Evolutionary conservation across 2,113 vertebrate species (phyloP).

Genomic region (Oryzias woworae): DNA sequence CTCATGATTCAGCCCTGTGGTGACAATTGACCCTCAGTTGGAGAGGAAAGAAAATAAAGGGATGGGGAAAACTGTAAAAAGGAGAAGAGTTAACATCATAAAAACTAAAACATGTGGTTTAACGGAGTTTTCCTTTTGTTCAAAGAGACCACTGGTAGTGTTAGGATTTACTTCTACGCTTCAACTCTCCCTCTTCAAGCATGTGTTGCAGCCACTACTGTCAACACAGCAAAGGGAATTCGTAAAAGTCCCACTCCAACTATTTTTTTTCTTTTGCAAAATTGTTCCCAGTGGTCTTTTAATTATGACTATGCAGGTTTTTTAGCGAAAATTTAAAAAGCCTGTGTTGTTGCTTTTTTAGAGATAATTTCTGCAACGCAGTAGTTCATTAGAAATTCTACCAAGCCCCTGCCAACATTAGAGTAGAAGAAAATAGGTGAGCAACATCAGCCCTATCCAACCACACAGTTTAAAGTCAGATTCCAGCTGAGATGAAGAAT

Average conservation of each 20-base stretch:
- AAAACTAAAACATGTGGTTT: conserved; percentile 3
- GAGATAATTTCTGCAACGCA: no score
- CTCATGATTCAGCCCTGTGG: neutral
- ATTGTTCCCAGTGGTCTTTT: no score
- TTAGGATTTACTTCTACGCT: neutral
- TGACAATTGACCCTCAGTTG: neutral
- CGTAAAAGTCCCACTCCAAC: neutral
- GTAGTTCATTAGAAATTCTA: no score
- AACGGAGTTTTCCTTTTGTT: conserved; percentile 12
- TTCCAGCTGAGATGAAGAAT: no score
- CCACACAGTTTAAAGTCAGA: no score
- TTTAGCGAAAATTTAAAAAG: no score
- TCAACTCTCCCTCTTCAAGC: conserved; percentile 7
- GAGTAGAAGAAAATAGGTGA: no score
- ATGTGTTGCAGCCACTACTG: neutral
- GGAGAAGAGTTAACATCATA: neutral
- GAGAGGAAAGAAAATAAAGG: neutral
- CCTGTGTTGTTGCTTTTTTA: no score
- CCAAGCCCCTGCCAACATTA: no score
- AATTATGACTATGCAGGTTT: no score
- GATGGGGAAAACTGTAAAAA: conserved; percentile 14
- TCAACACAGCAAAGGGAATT: neutral
- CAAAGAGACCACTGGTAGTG: conserved; percentile 21
- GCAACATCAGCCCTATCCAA: no score
- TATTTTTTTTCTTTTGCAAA: no score